Evolutionary conservation across 2,888 invertebrate genomes (phyloP).

Genomic region (Rotaria socialis): DNA sequence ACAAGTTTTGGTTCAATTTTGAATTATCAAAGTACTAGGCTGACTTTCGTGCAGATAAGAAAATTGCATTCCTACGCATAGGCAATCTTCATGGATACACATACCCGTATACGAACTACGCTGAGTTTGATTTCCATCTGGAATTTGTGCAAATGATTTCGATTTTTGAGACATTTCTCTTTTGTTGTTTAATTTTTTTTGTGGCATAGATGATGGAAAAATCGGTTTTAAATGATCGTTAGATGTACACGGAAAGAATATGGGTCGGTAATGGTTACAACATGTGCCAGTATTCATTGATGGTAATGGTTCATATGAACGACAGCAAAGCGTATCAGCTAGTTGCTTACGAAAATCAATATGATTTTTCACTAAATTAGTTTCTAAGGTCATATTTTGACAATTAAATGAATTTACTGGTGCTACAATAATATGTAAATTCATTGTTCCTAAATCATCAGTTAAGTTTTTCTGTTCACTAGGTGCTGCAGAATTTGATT

Average conservation of each 20-base stretch:
- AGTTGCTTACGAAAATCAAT: not conserved
- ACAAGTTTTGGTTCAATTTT: too few relatives aligned
- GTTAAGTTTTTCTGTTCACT: not conserved
- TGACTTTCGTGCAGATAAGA: too few relatives aligned
- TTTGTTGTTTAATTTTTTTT: not conserved
- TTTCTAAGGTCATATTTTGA: not conserved
- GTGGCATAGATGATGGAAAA: not conserved
- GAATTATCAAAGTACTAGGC: too few relatives aligned
- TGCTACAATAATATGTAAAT: not conserved
- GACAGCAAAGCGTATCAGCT: not conserved
- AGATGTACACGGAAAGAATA: not conserved
- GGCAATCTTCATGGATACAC: not conserved
- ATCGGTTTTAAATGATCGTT: not conserved
- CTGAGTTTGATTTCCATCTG: not conserved
- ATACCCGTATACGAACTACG: not conserved
- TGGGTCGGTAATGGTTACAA: not conserved
- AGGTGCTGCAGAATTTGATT: not conserved
- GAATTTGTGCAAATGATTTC: too few relatives aligned
- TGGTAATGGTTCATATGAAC: not conserved
- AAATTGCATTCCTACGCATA: too few relatives aligned
- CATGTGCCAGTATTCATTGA: not conserved
- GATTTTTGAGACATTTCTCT: not conserved
- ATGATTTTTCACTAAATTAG: too few relatives aligned
- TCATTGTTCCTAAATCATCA: not conserved
- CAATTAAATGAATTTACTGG: not conserved